Evolutionary conservation across 2,113 vertebrate genomes (phyloP).

Genomic region (Cygnus buccinator): DNA sequence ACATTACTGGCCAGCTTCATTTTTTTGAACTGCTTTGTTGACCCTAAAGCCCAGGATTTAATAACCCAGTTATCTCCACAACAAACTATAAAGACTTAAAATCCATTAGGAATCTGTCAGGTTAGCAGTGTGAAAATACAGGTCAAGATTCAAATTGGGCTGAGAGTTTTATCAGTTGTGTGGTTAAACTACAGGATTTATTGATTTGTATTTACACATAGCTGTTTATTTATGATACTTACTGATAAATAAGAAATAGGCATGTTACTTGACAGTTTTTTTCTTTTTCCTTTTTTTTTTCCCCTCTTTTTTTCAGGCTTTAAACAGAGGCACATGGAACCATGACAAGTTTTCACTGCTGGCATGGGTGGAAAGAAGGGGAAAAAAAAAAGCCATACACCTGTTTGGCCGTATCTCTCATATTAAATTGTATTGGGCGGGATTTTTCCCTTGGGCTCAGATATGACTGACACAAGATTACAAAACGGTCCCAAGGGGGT

Average conservation of each 20-base stretch:
- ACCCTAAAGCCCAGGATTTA: background rate
- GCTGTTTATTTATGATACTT: background rate
- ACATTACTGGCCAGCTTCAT: background rate
- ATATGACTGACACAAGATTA: background rate
- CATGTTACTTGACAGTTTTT: background rate
- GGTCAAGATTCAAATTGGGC: background rate
- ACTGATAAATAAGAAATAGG: background rate
- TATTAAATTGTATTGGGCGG: background rate
- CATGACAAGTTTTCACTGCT: background rate
- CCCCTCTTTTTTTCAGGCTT: background rate
- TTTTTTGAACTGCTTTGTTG: background rate
- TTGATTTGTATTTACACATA: background rate
- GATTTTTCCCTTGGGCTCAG: background rate
- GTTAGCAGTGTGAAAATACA: background rate
- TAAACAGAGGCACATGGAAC: background rate
- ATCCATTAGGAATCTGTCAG: background rate
- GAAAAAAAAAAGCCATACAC: background rate
- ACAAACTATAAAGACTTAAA: background rate
- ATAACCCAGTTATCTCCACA: background rate
- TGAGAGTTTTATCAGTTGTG: background rate
- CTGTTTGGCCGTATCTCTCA: background rate
- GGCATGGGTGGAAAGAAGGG: background rate
- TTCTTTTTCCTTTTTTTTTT: background rate
- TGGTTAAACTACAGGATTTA: background rate
- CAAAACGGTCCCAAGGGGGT: background rate